A percentile compares a stretch with the other conserved stretches of the same genome.
Conservation (phyloP, 35 echinoderm and acorn worm species). For the Ophioderma brevispina region DNA sequence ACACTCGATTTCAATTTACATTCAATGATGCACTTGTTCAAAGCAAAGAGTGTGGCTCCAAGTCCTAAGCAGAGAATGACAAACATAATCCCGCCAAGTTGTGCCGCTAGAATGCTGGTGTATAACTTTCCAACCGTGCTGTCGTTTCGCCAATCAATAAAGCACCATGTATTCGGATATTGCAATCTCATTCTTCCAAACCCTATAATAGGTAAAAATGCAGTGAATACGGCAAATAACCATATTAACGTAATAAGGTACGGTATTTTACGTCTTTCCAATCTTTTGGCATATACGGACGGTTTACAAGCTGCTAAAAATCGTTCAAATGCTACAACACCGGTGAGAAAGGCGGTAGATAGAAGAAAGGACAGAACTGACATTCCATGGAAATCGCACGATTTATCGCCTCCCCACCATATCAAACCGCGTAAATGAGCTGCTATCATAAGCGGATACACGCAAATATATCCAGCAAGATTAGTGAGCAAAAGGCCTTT, state of each 20-base stretch:
- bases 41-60: neutral
- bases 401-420: slow-evolving; percentile 66
- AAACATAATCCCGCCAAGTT: slow-evolving; percentile 59
- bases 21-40: neutral
- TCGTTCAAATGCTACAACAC: slow-evolving; percentile 80
- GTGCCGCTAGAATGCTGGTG: slow-evolving; percentile 77
- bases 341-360: slow-evolving; percentile 65
- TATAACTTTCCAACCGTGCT: slow-evolving; percentile 83
- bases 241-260: slow-evolving; percentile 85
- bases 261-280: slow-evolving; percentile 86
- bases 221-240: slow-evolving; percentile 78
- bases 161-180: slow-evolving; percentile 95
- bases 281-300: slow-evolving; percentile 60
- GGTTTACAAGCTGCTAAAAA: slow-evolving; percentile 82
- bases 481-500: slow-evolving; percentile 77
- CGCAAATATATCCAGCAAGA: slow-evolving; percentile 70
- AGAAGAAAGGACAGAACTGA: slow-evolving; percentile 69
- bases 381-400: slow-evolving; percentile 89
- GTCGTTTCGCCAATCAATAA: slow-evolving; percentile 85
- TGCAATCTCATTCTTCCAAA: slow-evolving; percentile 76
- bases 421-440: slow-evolving; percentile 64
- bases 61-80: slow-evolving; percentile 34
- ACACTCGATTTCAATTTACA: slow-evolving; percentile 1
- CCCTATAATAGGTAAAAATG: slow-evolving; percentile 80
- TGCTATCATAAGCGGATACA: slow-evolving; percentile 81